Evolutionary conservation across 2,888 invertebrate species (phyloP).

Genomic region (Pegoplata infirma): DNA sequence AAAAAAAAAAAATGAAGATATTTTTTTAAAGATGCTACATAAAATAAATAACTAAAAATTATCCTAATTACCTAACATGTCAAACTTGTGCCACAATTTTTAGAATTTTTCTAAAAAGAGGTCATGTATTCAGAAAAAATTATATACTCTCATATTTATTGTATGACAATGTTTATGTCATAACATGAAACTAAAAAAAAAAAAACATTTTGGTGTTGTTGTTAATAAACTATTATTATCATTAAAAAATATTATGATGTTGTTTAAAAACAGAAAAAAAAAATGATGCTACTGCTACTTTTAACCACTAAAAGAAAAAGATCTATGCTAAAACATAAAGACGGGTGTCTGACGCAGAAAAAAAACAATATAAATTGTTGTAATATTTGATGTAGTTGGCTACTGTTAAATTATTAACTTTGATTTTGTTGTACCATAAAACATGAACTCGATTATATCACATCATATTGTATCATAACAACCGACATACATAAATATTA

Average conservation of each 20-base stretch:
- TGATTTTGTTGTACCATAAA: not conserved
- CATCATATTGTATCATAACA: constrained; percentile 39
- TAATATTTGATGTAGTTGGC: constrained; percentile 61
- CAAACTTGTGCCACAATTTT: too few relatives aligned
- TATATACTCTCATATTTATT: too few relatives aligned
- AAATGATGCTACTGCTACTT: constrained; percentile 18
- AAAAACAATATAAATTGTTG: constrained; percentile 49
- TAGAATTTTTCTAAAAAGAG: too few relatives aligned
- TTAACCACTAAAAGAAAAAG: not conserved
- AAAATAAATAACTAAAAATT: too few relatives aligned
- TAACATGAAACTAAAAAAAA: too few relatives aligned
- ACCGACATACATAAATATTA: not conserved
- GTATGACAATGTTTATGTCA: too few relatives aligned
- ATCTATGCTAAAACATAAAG: not conserved
- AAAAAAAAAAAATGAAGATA: too few relatives aligned
- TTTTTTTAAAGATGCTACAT: too few relatives aligned
- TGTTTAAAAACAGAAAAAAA: too few relatives aligned
- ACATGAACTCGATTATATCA: constrained; percentile 47
- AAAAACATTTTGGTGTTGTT: constrained; percentile 37
- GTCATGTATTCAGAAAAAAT: too few relatives aligned
- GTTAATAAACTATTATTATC: constrained; percentile 64
- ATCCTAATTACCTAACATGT: too few relatives aligned
- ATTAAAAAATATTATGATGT: constrained; percentile 48
- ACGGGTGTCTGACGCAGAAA: not conserved
- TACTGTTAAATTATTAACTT: constrained; percentile 63